Conservation (phyloP, 2,797 vertebrate species). For the Meriones psammophilus region DNA sequence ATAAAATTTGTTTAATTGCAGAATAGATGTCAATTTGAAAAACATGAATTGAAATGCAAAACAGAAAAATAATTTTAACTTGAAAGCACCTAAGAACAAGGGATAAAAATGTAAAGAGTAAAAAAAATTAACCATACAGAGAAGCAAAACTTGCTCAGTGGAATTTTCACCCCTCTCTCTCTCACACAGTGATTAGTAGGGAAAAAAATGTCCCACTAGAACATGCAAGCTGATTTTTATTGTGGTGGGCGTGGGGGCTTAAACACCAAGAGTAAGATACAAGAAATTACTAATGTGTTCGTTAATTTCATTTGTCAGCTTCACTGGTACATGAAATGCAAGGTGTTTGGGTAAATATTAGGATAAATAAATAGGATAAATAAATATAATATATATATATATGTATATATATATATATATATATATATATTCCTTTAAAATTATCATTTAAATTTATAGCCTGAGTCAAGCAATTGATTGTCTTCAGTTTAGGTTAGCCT, state of each 20-base stretch:
- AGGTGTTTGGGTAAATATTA: neutral
- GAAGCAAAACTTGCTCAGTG: neutral
- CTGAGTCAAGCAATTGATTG: neutral
- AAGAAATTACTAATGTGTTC: neutral
- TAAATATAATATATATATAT: too few relatives aligned
- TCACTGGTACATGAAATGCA: neutral
- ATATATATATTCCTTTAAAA: neutral
- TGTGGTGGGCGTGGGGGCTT: rapidly evolving
- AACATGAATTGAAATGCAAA: neutral
- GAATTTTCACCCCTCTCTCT: neutral
- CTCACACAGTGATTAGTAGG: neutral
- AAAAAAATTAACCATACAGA: neutral
- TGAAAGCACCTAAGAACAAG: neutral
- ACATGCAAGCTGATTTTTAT: neutral
- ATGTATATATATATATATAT: too few relatives aligned
- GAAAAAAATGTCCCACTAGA: neutral
- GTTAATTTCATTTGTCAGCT: neutral
- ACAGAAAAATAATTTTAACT: neutral
- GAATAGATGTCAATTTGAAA: neutral
- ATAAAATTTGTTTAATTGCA: neutral
- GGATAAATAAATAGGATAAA: too few relatives aligned
- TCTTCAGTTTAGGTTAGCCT: neutral
- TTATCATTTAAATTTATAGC: neutral
- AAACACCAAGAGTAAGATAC: neutral
- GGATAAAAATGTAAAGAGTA: neutral